Evolutionary conservation across 2,888 invertebrate genomes (phyloP), one percentile per base, ranked within the genome.

Genomic region (Gasteruption jaculator): DNA sequence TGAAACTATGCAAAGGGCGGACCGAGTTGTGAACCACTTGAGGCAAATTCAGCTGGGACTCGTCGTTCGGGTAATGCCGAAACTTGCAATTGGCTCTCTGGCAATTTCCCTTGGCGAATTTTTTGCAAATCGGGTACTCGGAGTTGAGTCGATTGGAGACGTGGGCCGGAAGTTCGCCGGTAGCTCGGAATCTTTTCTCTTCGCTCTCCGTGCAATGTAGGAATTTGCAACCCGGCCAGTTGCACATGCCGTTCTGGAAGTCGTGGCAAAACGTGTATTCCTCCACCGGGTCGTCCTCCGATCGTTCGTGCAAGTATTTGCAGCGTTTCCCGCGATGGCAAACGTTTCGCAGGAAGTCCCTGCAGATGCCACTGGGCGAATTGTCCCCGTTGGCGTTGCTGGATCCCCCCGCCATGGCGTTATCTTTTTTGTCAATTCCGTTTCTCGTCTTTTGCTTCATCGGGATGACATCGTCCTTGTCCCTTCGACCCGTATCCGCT

Each of bases 201-300:
- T 88, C 87, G 54, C 85, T 85, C 12, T 83, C 75, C 1, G 82
- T 77, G 58, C 87, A 86, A 67, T 90, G 89, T 29, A 87, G 76
- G 64, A 87, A 88, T 58, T 82, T 82, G 59, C 87, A 88, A 43
- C 81, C 82, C 3, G 78, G 75, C 55, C 89, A 76, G n/a, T 78
- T 76, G 61, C 88, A 89, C 46, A 82, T 77, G 29, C 79, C 80
- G 65, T 89, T 89, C 71, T 88, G 88, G 61, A 74, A 81, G 61
- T 82, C 82, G 57, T 81, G 81, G 57, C 82, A 82, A 55, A 82
- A 82, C 25, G 75, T 68, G 49, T 68, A 68, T 35, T 65, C 68
- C 15, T 68, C 71, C 49, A 54, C 60, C 41, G 59, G 74, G 63
- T 56, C 68, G 33, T 68, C 67, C 7, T 63, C 60, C 4, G 61